These are phyloP conservation scores for Diarsia mendica DNA, from an alignment of 2,888 invertebrate species.

Conservation along the genomic window DNA sequence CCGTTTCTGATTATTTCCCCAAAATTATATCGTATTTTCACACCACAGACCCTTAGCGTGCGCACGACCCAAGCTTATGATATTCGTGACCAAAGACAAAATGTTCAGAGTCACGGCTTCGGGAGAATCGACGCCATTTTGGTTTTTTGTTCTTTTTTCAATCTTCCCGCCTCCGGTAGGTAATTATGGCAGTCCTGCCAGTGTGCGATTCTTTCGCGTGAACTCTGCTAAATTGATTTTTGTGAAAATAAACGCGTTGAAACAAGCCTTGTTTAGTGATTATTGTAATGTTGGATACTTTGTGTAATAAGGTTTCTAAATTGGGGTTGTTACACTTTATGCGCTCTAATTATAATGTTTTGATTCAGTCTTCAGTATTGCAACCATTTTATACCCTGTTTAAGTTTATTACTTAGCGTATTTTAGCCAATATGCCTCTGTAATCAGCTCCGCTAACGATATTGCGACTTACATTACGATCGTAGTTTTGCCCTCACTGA, in stretches of 20 bases:
- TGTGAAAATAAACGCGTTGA: constrained; percentile 52
- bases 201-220: constrained; percentile 65
- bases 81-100: constrained; percentile 86
- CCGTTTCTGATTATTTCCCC: constrained; percentile 89
- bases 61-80: constrained; percentile 78
- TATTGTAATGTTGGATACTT: constrained; percentile 50
- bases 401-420: neutral
- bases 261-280: constrained; percentile 50
- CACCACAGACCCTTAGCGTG: constrained; percentile 83
- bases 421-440: neutral
- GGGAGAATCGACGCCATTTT: constrained; percentile 74
- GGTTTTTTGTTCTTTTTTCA: constrained; percentile 67
- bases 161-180: constrained; percentile 69
- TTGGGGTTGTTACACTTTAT: constrained; percentile 51
- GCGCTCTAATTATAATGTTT: constrained; percentile 28
- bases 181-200: constrained; percentile 69
- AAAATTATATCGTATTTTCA: constrained; percentile 90
- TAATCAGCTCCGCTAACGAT: constrained; percentile 14
- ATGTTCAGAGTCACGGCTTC: constrained; percentile 76
- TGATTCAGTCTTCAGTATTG: constrained; percentile 15
- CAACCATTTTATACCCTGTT: constrained; percentile 14
- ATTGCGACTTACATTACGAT: constrained; percentile 15
- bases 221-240: constrained; percentile 64
- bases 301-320: constrained; percentile 51
- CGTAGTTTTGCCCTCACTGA: neutral